A percentile compares a stretch with the other conserved stretches of the same genome.
Conservation (phyloP, 92 coral and sea anemone species). For the Scolanthus callimorphus region DNA sequence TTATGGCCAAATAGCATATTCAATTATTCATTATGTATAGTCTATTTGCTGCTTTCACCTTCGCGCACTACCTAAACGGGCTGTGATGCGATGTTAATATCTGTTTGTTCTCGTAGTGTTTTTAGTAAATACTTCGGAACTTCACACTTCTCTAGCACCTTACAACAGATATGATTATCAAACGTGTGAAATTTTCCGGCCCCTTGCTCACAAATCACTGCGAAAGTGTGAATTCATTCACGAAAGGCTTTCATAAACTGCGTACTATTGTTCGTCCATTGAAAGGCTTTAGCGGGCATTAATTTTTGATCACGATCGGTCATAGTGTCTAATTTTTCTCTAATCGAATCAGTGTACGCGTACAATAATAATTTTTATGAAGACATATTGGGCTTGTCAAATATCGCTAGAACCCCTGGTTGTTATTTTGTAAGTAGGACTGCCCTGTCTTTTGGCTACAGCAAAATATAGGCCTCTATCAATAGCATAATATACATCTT, state of each 20-base stretch:
- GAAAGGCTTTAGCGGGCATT: constrained; percentile 71
- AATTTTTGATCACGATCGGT: constrained; percentile 79
- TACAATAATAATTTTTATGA: constrained; percentile 58
- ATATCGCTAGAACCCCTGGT: constrained; percentile 38
- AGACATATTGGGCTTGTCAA: constrained; percentile 64
- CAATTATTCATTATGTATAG: constrained; percentile 82
- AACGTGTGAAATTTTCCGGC: constrained; percentile 63
- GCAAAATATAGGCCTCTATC: constrained; percentile 46
- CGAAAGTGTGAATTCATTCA: constrained; percentile 50
- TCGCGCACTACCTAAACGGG: constrained; percentile 38
- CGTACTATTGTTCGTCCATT: constrained; percentile 54
- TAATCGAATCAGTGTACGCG: constrained; percentile 77
- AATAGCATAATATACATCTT: constrained; percentile 29
- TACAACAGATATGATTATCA: constrained; percentile 64
- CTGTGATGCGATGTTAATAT: constrained; percentile 56
- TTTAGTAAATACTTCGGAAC: constrained; percentile 70
- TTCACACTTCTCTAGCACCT: constrained; percentile 72
- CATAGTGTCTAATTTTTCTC: constrained; percentile 64
- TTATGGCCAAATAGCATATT: constrained; percentile 73
- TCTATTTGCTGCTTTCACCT: constrained; percentile 60
- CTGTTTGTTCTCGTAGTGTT: constrained; percentile 59
- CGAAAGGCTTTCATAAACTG: constrained; percentile 64
- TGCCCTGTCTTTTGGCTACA: constrained; percentile 38
- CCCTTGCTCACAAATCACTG: constrained; percentile 43
- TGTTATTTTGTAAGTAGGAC: constrained; percentile 34